Evolutionary conservation across 2,888 invertebrate genomes (phyloP).

Genomic region (Sarcophaga variegata): DNA sequence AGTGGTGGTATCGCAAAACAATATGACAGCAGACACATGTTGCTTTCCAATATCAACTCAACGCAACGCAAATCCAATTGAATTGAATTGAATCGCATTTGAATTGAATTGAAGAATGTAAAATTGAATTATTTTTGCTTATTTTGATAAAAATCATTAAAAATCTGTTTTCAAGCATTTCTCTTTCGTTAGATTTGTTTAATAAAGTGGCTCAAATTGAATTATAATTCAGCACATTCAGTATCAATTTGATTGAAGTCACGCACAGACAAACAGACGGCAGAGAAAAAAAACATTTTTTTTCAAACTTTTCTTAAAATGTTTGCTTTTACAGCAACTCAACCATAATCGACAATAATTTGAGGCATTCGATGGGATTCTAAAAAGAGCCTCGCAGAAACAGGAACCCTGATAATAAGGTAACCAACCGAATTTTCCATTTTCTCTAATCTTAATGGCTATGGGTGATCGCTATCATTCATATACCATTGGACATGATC

Average conservation of each 20-base stretch:
- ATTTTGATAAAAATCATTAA: conserved; percentile 77
- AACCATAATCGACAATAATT: too few relatives aligned
- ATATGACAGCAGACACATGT: conserved; percentile 53
- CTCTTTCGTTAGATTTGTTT: not conserved
- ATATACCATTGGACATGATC: too few relatives aligned
- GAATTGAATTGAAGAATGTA: too few relatives aligned
- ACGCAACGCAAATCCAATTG: conserved; percentile 70
- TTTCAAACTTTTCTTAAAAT: too few relatives aligned
- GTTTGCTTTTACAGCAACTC: too few relatives aligned
- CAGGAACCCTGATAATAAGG: too few relatives aligned
- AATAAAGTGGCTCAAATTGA: conserved; percentile 31
- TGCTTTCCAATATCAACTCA: conserved; percentile 35
- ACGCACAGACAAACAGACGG: not conserved
- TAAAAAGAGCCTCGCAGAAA: too few relatives aligned
- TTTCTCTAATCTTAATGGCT: too few relatives aligned
- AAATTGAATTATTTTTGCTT: conserved; percentile 70
- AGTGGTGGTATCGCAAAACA: not conserved
- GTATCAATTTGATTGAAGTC: conserved; percentile 25
- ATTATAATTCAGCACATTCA: conserved; percentile 16
- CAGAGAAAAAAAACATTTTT: not conserved
- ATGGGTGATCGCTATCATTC: too few relatives aligned
- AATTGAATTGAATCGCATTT: conserved; percentile 71
- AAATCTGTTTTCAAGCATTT: conserved; percentile 65
- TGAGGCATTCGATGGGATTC: too few relatives aligned
- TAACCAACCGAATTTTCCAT: too few relatives aligned